Evolutionary conservation across 1,140 invertebrate genomes (phyloP).

Genomic region (Periplaneta americana): DNA sequence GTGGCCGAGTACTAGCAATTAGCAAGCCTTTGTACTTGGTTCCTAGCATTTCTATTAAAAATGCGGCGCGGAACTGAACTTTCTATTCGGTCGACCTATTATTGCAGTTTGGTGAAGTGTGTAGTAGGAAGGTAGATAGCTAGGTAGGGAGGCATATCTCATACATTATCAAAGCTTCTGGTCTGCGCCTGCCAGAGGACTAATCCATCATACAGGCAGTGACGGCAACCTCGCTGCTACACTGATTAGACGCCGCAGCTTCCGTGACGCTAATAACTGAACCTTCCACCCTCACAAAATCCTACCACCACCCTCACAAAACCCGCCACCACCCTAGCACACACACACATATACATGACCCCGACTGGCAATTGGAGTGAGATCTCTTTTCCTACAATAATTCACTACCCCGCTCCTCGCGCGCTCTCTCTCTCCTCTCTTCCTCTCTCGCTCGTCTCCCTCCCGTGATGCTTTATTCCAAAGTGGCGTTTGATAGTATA

Average conservation of each 20-base stretch:
- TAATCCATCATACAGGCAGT: neutral
- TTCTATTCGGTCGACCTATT: too few species aligned
- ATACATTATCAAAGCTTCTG: neutral
- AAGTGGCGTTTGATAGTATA: too few species aligned
- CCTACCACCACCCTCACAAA: too few species aligned
- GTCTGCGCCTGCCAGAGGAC: neutral
- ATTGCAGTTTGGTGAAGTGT: neutral
- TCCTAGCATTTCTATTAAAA: too few species aligned
- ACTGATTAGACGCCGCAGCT: neutral
- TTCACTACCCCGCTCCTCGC: neutral
- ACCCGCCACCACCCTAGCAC: too few species aligned
- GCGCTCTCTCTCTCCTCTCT: too few species aligned
- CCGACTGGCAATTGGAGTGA: neutral
- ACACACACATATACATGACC: too few species aligned
- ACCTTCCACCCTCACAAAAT: neutral
- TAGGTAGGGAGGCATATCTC: neutral
- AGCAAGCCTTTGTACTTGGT: too few species aligned
- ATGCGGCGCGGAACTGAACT: neutral
- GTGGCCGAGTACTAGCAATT: too few species aligned
- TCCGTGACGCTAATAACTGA: neutral
- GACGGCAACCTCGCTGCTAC: neutral
- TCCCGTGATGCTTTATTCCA: too few species aligned
- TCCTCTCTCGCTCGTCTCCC: too few species aligned
- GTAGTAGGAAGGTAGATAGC: too few species aligned
- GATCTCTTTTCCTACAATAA: neutral